Evolutionary conservation across 2,888 invertebrate species (phyloP), one percentile per base, ranked within the genome.

Genomic region (Harpalus rubripes): DNA sequence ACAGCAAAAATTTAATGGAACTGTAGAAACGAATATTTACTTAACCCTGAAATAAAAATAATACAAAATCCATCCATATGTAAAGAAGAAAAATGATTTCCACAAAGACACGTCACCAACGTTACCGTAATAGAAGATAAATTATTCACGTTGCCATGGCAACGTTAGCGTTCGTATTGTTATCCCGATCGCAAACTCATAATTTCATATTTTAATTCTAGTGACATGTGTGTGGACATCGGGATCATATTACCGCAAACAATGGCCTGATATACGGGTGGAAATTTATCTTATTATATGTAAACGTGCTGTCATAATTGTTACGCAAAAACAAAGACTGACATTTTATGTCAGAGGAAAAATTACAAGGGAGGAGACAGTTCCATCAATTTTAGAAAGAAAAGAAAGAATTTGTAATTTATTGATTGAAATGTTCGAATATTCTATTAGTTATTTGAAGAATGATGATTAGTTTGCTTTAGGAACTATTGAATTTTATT

Each of bases 161-260:
- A 52, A 52, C 12, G 44, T 52, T 12, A 52, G 10, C 12, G 44
- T 52, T 12, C 12, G 44, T 52, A 52, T 52, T 52, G 44, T 52
- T 32, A 12, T 52, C 12, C 72, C 16, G 16, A 22, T 74, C 41
- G 18, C 72, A 16, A 74, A 22, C 72, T 18, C 18, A 74, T 74
- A 44, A 74, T 74, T 74, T 74, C 72, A 74, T 74, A 74, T 74
- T 74, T 74, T 74, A 74, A 74, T 74, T 44, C 72, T 15, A 8
- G 18, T 74, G 72, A 74, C 72, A 74, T 8, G 44, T 74, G 44
- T 74, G 72, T 74, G 44, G 44, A 52, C 44, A 52, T 52, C 10
- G 41, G 32, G 41, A 41, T 74, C 44, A 44, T 74, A 74, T 74
- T 74, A 74, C 72, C 44, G 8, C 44, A 10, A 74, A 74, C 72